phyloP scores from a whole-genome alignment of 2,113 vertebrate species.

The Gobius niger region DNA sequence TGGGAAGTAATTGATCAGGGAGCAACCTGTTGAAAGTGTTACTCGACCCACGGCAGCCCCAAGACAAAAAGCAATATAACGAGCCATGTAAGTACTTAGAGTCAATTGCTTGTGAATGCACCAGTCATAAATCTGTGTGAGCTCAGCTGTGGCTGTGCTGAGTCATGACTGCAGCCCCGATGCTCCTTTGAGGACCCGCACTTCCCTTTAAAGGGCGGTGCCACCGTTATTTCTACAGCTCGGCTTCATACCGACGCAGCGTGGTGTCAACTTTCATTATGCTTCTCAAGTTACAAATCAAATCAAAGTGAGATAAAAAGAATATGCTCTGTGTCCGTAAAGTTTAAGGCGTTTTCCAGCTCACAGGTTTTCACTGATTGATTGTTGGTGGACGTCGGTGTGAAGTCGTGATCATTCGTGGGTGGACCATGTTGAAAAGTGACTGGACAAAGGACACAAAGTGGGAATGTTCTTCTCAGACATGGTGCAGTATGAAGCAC shows the following conservation, averaged over 20 bases:
- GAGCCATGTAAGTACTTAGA: no score
- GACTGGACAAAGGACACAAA: constrained; percentile 6
- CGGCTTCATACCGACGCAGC: constrained; percentile 94
- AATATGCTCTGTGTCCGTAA: constrained; percentile 93
- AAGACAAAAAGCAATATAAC: no score
- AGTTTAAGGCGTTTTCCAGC: constrained; percentile 98
- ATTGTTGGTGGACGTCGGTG: constrained; percentile 55
- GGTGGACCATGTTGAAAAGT: constrained; percentile 42
- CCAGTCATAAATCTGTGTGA: background rate
- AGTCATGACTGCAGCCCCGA: background rate
- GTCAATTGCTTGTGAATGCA: no score
- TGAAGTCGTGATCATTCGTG: constrained; percentile 56
- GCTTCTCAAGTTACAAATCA: constrained; percentile 87
- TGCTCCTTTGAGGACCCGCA: constrained; percentile 22
- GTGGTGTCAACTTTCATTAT: constrained; percentile 93
- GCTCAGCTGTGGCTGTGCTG: background rate
- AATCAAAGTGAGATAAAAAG: constrained; percentile 56
- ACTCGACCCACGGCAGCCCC: no score
- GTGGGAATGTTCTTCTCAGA: constrained; percentile 40
- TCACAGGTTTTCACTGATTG: constrained; percentile 85
- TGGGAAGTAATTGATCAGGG: background rate
- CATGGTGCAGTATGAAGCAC: constrained; percentile 50
- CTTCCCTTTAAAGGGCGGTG: constrained; percentile 69
- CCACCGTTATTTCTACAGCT: constrained; percentile 87
- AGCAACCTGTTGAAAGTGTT: no score